Evolutionary conservation across 2,888 invertebrate species (phyloP).

Genomic region (Coelinius sp.): DNA sequence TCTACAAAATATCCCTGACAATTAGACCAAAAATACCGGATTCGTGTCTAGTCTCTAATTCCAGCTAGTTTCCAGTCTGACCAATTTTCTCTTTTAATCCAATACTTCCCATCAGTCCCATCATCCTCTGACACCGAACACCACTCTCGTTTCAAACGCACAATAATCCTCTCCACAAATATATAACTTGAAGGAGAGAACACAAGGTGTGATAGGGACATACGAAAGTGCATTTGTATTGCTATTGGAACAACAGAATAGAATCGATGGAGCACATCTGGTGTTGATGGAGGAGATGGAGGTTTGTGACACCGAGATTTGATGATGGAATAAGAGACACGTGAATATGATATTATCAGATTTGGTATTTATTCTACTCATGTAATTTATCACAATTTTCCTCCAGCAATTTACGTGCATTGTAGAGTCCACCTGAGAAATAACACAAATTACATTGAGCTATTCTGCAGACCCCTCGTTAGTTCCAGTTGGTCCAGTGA

Average conservation of each 20-base stretch:
- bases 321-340: not conserved
- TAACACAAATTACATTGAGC: not conserved
- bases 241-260: not conserved
- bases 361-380: no score
- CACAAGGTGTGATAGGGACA: not conserved
- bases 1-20: not conserved
- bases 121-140: not conserved
- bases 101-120: not conserved
- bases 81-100: not conserved
- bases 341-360: not conserved
- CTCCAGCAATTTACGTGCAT: not conserved
- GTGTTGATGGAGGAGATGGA: not conserved
- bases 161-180: not conserved
- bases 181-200: no score
- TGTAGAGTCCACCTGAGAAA: constrained; percentile 1
- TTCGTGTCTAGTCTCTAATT: not conserved
- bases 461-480: not conserved
- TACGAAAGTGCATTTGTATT: not conserved
- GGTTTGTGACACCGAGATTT: not conserved
- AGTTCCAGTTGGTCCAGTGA: not conserved
- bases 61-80: no score
- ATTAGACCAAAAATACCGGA: not conserved
- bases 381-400: not conserved
- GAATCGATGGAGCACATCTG: not conserved
- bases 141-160: not conserved